Conservation (phyloP, 2,797 vertebrate genomes). For the Alca torda region DNA sequence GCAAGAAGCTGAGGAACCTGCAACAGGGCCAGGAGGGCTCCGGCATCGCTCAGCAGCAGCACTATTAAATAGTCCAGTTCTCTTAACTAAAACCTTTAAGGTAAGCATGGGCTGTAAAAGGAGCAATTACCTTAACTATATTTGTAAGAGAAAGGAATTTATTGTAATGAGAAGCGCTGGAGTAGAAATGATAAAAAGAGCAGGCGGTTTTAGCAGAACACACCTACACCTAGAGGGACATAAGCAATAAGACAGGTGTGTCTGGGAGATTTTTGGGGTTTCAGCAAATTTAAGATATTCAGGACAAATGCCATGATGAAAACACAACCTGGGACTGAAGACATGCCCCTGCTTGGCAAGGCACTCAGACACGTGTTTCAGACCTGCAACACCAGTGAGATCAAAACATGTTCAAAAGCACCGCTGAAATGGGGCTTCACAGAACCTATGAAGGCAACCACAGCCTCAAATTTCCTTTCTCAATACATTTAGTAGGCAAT, state of each 20-base stretch:
- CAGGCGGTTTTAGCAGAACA: neutral
- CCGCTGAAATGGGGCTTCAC: neutral
- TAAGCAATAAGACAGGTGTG: neutral
- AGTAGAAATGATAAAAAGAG: neutral
- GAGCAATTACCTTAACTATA: neutral
- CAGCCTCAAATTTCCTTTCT: neutral
- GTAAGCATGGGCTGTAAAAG: neutral
- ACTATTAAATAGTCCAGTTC: neutral
- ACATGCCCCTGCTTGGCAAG: neutral
- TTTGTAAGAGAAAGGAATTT: neutral
- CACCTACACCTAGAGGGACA: neutral
- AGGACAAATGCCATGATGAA: neutral
- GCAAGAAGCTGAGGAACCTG: neutral
- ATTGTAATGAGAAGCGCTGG: neutral
- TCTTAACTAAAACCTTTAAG: neutral
- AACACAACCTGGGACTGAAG: neutral
- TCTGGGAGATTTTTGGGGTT: neutral
- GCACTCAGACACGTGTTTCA: fast-evolving
- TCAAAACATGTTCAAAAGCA: neutral
- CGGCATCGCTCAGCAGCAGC: neutral
- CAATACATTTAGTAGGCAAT: neutral
- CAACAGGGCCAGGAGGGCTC: neutral
- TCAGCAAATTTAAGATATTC: neutral
- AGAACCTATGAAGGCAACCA: neutral
- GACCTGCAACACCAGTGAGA: neutral